Percentiles rank a stretch among this genome's conserved stretches.
These are phyloP conservation scores for Drosophila arizonae DNA, from an alignment of 1,140 invertebrate species.

Conservation along the genomic window DNA sequence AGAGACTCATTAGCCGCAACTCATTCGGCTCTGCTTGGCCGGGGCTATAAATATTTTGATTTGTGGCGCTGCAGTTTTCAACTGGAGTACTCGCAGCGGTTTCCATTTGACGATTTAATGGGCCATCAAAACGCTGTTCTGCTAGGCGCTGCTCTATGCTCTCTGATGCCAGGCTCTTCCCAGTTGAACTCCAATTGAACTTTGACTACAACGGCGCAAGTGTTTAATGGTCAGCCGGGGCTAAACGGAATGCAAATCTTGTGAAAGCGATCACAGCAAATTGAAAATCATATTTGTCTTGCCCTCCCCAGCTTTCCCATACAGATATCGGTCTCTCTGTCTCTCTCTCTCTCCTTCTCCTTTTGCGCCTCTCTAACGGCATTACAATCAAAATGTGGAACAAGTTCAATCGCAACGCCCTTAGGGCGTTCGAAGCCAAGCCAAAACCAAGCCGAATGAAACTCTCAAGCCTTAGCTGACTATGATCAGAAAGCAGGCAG, in stretches of 20 bases:
- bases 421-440: slow-evolving; percentile 32
- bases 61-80: slow-evolving; percentile 55
- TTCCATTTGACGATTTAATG: slow-evolving; percentile 62
- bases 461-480: slow-evolving; percentile 40
- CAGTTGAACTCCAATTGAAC: slow-evolving; percentile 65
- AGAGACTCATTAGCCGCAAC: slow-evolving; percentile 56
- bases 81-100: slow-evolving; percentile 46
- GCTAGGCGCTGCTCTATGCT: neutral
- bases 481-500: slow-evolving; percentile 62
- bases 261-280: slow-evolving; percentile 72
- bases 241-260: slow-evolving; percentile 59
- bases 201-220: slow-evolving; percentile 56
- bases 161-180: neutral
- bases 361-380: slow-evolving; percentile 38
- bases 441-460: slow-evolving; percentile 18
- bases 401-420: slow-evolving; percentile 79
- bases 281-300: slow-evolving; percentile 78
- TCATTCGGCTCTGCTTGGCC: slow-evolving; percentile 1
- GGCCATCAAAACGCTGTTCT: slow-evolving; percentile 44
- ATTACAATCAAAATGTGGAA: slow-evolving; percentile 81
- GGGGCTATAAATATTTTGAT: slow-evolving; percentile 74
- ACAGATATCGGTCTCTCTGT: slow-evolving; percentile 8
- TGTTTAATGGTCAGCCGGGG: slow-evolving; percentile 60
- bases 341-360: neutral
- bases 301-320: slow-evolving; percentile 38